phyloP scores from a whole-genome alignment of 1,140 invertebrate species.

The Laupala kohalensis region DNA sequence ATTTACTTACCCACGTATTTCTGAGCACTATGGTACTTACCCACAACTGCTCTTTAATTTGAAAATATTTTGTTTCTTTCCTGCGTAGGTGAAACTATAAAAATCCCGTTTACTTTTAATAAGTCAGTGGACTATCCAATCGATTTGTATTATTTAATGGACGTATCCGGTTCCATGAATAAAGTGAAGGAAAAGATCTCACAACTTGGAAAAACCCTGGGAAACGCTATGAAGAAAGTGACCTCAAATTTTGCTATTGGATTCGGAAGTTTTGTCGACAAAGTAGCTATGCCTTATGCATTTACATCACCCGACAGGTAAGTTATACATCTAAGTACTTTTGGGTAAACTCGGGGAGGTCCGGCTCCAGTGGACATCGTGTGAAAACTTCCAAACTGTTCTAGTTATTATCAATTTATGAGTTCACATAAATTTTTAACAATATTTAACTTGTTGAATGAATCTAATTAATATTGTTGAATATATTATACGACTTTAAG shows the following conservation, averaged over 20 bases:
- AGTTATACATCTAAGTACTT: constrained; percentile 15
- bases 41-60: too few species aligned
- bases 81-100: background rate
- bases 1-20: too few species aligned
- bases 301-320: constrained; percentile 40
- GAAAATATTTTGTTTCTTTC: background rate
- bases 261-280: constrained; percentile 83
- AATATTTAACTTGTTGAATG: too few species aligned
- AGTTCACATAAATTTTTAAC: too few species aligned
- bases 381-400: too few species aligned
- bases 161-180: constrained; percentile 68
- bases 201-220: constrained; percentile 46
- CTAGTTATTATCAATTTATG: too few species aligned
- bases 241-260: constrained; percentile 71
- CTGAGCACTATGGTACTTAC: too few species aligned
- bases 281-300: constrained; percentile 68
- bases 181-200: constrained; percentile 53
- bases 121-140: constrained; percentile 56
- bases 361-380: too few species aligned
- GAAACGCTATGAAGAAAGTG: constrained; percentile 52
- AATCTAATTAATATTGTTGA: too few species aligned
- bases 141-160: constrained; percentile 81
- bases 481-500: too few species aligned
- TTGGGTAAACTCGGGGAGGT: too few species aligned
- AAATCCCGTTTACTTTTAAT: background rate